Percentiles rank a stretch among this genome's conserved stretches.
These are phyloP conservation scores for Triplophysa bombifrons DNA, from an alignment of 2,797 vertebrate genomes.

Conservation along the genomic window DNA sequence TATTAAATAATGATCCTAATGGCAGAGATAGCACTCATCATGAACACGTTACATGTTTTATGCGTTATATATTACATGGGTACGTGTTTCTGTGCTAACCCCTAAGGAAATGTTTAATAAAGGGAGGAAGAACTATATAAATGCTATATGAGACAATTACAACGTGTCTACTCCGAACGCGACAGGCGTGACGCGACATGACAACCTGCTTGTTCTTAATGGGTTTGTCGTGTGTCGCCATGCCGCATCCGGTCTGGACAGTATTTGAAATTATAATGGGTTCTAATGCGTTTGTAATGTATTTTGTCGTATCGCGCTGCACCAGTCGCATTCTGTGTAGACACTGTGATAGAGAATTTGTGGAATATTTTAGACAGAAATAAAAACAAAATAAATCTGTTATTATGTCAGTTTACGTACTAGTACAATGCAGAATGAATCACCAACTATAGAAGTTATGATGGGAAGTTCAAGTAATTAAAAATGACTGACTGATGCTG, in stretches of 20 bases:
- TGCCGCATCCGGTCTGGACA: too few species aligned
- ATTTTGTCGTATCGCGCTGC: too few species aligned
- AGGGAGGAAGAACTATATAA: background rate
- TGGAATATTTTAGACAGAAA: background rate
- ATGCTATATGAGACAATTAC: too few species aligned
- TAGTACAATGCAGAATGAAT: background rate
- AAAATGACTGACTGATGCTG: background rate
- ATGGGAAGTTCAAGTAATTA: too few species aligned
- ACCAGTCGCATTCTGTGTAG: too few species aligned
- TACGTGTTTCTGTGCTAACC: background rate
- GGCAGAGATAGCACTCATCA: background rate
- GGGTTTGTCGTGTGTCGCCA: too few species aligned
- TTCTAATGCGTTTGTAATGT: too few species aligned
- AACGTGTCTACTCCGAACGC: too few species aligned
- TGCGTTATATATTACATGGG: background rate
- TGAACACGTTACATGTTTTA: background rate
- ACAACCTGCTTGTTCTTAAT: too few species aligned
- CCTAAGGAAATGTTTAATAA: background rate
- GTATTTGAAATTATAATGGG: too few species aligned
- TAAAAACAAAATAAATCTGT: background rate
- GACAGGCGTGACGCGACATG: too few species aligned
- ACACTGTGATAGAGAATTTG: too few species aligned
- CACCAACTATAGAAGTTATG: background rate
- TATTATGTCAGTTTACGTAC: background rate
- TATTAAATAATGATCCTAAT: slow-evolving; percentile 22